Evolutionary conservation across 2,797 vertebrate species (phyloP).

Genomic region (Nothura maculosa): DNA sequence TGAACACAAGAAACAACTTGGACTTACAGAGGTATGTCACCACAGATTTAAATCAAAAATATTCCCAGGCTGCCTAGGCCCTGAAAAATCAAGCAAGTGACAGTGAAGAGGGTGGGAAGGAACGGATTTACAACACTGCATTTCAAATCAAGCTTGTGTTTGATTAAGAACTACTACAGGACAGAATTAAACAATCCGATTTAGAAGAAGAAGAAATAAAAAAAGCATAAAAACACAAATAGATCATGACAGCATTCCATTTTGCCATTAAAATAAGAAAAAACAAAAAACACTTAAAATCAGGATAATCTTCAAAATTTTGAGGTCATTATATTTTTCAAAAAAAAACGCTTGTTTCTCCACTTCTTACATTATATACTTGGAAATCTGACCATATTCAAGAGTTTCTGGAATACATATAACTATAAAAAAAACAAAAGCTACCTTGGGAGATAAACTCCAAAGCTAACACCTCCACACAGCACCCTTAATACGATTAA

Average conservation of each 20-base stretch:
- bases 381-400: background rate
- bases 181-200: background rate
- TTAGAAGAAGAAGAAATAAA: background rate
- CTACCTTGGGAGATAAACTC: background rate
- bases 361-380: background rate
- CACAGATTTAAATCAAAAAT: background rate
- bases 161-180: background rate
- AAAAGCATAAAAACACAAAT: background rate
- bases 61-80: no score
- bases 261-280: background rate
- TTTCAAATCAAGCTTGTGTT: background rate
- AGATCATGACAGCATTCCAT: background rate
- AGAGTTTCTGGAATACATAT: background rate
- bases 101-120: background rate
- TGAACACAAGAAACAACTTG: background rate
- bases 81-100: background rate
- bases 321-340: background rate
- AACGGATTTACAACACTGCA: background rate
- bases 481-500: background rate
- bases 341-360: background rate
- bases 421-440: background rate
- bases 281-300: background rate
- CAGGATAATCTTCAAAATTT: background rate
- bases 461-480: background rate
- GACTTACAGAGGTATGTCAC: background rate